Evolutionary conservation across 2,797 vertebrate genomes (phyloP), one percentile per base, ranked within the genome.

Genomic region (Champsocephalus gunnari): DNA sequence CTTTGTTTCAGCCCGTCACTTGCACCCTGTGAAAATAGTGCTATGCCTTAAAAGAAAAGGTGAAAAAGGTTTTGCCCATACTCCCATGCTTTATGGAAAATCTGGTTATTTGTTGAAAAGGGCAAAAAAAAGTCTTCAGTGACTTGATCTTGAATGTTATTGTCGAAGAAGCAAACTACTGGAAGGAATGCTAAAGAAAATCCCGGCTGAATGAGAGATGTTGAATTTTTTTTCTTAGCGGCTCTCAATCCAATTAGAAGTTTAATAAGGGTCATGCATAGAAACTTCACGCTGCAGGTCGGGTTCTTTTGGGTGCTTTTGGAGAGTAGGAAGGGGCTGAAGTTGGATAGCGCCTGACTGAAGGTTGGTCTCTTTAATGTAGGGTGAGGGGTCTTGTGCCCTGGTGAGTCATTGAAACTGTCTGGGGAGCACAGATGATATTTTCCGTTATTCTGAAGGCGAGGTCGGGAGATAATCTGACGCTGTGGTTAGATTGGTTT

Each of bases 201-300:
- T 84, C 91, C 82, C 77, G 60, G 80, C 88, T 94, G 93, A 96
- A 95, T 96, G 96, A 96, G 94, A 91, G 83, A 93, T 86, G 92
- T 82, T 94, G 94, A 93, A 91, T 87, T 92, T 94, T 94, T 93
- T 92, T 95, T 94, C 84, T 61, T 82, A 90, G 93, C 87, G 76
- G 77, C 86, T 94, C 94, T 91, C 96, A 96, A 97, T 98, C 97
- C 97, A 97, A 97, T 98, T 97, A 98, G 94, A 93, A 93, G 92
- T 96, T 96, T 95, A 96, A 95, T 96, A 96, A 95, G 96, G 96
- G 97, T 97, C 96, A 96, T 90, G 95, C 97, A 96, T 95, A 93
- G 95, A 94, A 95, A 95, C 96, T 96, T 96, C 96, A 94, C 94
- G 95, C 96, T 97, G 94, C 93, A 91, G 92, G 94, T 96, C 93